Conservation (phyloP, 2,797 vertebrate genomes). For the Caiman crocodilus region DNA sequence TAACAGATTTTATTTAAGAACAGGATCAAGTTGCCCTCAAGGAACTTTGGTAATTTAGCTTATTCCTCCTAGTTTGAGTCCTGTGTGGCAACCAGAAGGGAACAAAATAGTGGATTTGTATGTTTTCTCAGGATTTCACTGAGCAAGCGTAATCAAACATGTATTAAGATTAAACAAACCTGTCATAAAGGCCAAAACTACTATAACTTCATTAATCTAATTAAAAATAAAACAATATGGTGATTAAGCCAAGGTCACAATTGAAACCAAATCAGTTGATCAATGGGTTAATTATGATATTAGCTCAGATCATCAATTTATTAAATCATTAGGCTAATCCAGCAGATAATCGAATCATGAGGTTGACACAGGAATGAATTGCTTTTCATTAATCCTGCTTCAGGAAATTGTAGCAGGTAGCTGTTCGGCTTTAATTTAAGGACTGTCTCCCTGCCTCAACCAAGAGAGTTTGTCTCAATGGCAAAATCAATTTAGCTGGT, state of each 20-base stretch:
- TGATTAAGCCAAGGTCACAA: constrained; percentile 59
- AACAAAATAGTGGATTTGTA: not conserved
- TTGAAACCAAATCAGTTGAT: constrained; percentile 49
- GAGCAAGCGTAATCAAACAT: not conserved
- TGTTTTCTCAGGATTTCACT: not conserved
- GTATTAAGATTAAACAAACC: constrained; percentile 28
- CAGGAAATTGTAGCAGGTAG: constrained; percentile 33
- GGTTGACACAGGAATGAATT: not conserved
- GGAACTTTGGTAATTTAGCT: not conserved
- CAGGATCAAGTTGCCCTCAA: not conserved
- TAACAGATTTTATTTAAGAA: not conserved
- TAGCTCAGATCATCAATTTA: constrained; percentile 53
- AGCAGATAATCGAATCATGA: constrained; percentile 44
- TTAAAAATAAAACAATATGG: constrained; percentile 47
- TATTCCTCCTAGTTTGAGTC: not conserved
- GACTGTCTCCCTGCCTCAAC: constrained; percentile 12
- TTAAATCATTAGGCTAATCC: constrained; percentile 35
- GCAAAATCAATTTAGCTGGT: not conserved
- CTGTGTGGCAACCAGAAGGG: not conserved
- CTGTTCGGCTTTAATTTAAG: constrained; percentile 34
- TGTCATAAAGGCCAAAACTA: constrained; percentile 31
- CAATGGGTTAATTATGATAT: constrained; percentile 56
- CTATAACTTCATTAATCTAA: constrained; percentile 39
- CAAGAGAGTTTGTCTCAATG: not conserved
- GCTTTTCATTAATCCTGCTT: constrained; percentile 61